A percentile compares a stretch with the other conserved stretches of the same genome.
Conservation (phyloP, 2,888 invertebrate genomes). For the Phragmatobia fuliginosa region DNA sequence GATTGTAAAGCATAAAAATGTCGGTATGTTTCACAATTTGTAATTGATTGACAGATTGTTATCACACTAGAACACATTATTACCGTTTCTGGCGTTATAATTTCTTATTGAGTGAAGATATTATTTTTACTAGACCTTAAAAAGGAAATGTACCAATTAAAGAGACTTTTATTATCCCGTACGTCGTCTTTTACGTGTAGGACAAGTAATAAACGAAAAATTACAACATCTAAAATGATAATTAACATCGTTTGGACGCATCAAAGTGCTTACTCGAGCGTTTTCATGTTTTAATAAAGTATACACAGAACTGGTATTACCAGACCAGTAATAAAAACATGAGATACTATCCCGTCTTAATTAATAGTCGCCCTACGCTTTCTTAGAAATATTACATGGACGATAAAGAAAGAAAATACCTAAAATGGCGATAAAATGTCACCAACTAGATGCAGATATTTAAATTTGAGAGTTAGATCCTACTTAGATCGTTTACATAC, state of each 20-base stretch:
- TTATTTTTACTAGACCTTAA: constrained; percentile 70
- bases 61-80: constrained; percentile 40
- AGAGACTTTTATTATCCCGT: constrained; percentile 70
- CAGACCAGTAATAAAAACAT: constrained; percentile 63
- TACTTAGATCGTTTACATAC: constrained; percentile 73
- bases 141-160: constrained; percentile 75
- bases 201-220: constrained; percentile 75
- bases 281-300: constrained; percentile 56
- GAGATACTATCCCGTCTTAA: constrained; percentile 59
- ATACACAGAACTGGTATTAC: constrained; percentile 61
- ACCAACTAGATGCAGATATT: constrained; percentile 78
- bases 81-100: constrained; percentile 56
- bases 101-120: constrained; percentile 59
- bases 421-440: constrained; percentile 75
- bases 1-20: constrained; percentile 30
- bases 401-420: constrained; percentile 52
- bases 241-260: constrained; percentile 71
- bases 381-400: constrained; percentile 64
- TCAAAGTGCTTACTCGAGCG: constrained; percentile 62
- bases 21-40: constrained; percentile 43
- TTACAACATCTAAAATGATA: constrained; percentile 69
- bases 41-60: constrained; percentile 50
- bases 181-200: constrained; percentile 59
- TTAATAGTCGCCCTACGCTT: constrained; percentile 62
- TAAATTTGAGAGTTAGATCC: constrained; percentile 69